These are phyloP conservation scores for Pao palembangensis DNA, from an alignment of 2,113 vertebrate genomes.

Conservation along the genomic window DNA sequence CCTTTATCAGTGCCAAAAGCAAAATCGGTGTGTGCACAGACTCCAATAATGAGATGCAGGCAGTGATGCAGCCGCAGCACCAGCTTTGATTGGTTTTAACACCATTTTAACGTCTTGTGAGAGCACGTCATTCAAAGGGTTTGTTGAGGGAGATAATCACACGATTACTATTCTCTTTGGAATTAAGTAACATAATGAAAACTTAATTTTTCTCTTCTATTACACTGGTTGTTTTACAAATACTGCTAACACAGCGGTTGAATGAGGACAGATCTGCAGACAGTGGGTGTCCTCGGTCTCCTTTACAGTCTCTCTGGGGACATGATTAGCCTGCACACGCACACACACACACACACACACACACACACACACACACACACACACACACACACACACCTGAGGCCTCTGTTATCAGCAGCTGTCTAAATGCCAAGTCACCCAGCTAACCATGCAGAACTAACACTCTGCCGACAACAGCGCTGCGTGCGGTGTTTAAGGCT, in stretches of 20 bases:
- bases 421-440: constrained; percentile 55
- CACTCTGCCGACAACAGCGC: constrained; percentile 12
- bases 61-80: background rate
- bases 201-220: too few relatives aligned
- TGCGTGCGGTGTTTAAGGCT: constrained; percentile 19
- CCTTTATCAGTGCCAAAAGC: background rate
- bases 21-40: background rate
- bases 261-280: background rate
- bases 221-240: background rate
- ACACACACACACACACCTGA: constrained; percentile 18
- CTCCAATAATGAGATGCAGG: background rate
- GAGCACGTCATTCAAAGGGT: background rate
- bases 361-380: constrained; percentile 10
- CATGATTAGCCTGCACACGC: constrained; percentile 36
- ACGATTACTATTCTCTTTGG: too few relatives aligned
- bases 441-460: constrained; percentile 59
- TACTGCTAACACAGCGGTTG: background rate
- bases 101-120: background rate
- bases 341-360: too few relatives aligned
- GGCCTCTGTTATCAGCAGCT: constrained; percentile 37
- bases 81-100: background rate
- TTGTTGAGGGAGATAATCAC: background rate
- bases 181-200: too few relatives aligned
- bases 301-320: constrained; percentile 27
- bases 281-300: constrained; percentile 33